phyloP scores from a whole-genome alignment of 2,888 invertebrate genomes.

The Timandra comae region DNA sequence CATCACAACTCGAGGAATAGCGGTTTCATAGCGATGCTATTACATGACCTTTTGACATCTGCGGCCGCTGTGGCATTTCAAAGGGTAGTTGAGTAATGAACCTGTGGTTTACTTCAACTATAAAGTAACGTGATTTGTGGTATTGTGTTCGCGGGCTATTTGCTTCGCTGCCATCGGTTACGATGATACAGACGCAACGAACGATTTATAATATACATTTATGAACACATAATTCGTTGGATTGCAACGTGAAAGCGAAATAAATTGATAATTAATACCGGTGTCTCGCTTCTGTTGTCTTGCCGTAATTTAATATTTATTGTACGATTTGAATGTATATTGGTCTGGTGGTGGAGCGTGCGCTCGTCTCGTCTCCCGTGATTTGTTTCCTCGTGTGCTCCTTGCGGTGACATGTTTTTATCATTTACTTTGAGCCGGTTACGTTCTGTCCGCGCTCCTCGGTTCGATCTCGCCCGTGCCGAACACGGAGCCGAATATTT shows the following conservation, averaged over 20 bases:
- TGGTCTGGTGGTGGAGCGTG: too few relatives aligned
- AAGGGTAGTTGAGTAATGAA: conserved; percentile 31
- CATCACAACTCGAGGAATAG: conserved; percentile 24
- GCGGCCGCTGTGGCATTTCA: conserved; percentile 27
- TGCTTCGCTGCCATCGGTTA: conserved; percentile 17
- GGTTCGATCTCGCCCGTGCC: conserved; percentile 3
- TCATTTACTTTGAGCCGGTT: conserved; percentile 5
- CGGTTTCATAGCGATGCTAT: conserved; percentile 29
- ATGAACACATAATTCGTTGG: not conserved
- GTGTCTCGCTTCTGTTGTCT: too few relatives aligned
- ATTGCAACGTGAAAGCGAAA: too few relatives aligned
- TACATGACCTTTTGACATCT: conserved; percentile 36
- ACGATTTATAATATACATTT: not conserved
- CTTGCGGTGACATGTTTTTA: too few relatives aligned
- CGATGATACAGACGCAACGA: not conserved
- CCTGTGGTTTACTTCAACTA: conserved; percentile 32
- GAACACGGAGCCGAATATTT: conserved; percentile 7
- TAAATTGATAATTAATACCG: too few relatives aligned
- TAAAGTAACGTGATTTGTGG: conserved; percentile 37
- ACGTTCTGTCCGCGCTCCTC: conserved; percentile 10
- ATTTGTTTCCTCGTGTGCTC: too few relatives aligned
- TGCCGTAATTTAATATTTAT: too few relatives aligned
- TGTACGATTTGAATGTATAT: too few relatives aligned
- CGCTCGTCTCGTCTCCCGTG: too few relatives aligned
- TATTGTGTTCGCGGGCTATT: conserved; percentile 30